Base-by-base conservation (phyloP, 2,797 vertebrate genomes). In the Manis pentadactyla region DNA sequence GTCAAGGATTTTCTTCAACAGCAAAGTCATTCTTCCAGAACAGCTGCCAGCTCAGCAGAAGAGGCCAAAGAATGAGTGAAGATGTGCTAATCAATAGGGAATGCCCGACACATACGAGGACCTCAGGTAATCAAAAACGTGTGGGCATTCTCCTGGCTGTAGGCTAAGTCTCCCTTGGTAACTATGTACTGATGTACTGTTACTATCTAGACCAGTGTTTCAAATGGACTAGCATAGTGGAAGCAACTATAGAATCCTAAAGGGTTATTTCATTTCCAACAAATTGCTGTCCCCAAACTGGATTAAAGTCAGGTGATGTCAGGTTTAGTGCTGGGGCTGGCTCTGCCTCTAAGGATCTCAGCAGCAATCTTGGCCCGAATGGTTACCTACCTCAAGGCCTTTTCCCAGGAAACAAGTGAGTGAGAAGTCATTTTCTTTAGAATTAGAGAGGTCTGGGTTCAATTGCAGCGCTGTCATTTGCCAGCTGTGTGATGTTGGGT, bases 1-100 rank as follows among this genome's bases (percentile, higher is more conserved):
- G 71, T 74, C 79, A 88, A 90, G 75, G 90, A 85, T 96, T 94
- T 95, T 55, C 51, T 87, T 92, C 74, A 49, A 77, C 8, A 84
- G 64, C 25, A 57, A 71, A 90, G 46, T 34, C 34, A 23, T 92
- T 90, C 87, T 95, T 94, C 51, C 13, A 68, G 77, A 92, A 79
- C 9, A 81, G 73, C 51, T 92, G 61, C 75, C 90, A 94, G 37
- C 75, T 68, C 31, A 34, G 49, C 2, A 3, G 59, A 78, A 82
- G 93, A 31, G 14, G 25, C 66, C 73, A 31, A 86, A 78, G 84
- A 94, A 83, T 57, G 14, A 95, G 46, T 23, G 31, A 90, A 95
- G 94, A 63, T 19, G 7, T 53, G 13, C 23, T n/a, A 57, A 46
- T 59, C 82, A 78, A 4, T 12, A 6, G 37, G 31, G 82, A 92